phyloP scores from a whole-genome alignment of 2,113 vertebrate species.

The Hippocampus barbouri region DNA sequence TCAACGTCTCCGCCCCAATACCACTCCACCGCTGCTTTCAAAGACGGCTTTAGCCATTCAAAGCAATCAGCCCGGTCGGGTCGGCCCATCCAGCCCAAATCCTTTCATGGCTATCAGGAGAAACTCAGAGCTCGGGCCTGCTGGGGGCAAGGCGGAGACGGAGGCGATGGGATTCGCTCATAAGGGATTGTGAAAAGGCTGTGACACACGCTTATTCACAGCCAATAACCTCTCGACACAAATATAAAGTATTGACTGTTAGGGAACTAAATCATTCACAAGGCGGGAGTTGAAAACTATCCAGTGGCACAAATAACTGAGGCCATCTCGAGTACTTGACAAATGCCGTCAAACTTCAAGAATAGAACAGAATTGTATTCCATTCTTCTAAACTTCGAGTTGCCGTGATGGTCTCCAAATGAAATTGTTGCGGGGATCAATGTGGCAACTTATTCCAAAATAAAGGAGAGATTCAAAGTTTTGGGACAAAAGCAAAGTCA shows the following conservation, averaged over 20 bases:
- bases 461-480: no score
- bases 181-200: conserved; percentile 73
- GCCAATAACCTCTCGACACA: conserved; percentile 64
- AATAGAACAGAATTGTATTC: no score
- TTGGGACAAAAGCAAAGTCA: not conserved
- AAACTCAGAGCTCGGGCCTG: conserved; percentile 66
- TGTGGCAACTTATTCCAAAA: not conserved
- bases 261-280: conserved; percentile 56
- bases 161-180: conserved; percentile 68
- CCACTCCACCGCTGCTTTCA: conserved; percentile 59
- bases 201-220: conserved; percentile 77
- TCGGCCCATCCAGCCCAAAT: conserved; percentile 75
- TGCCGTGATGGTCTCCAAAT: not conserved
- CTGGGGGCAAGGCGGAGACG: conserved; percentile 67
- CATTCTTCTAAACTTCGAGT: not conserved
- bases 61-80: conserved; percentile 74
- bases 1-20: conserved; percentile 57
- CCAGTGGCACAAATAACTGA: conserved; percentile 37
- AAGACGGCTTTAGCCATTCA: conserved; percentile 74
- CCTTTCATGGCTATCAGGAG: conserved; percentile 76
- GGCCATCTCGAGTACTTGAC: not conserved
- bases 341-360: not conserved
- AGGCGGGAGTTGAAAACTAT: conserved; percentile 44
- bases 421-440: not conserved
- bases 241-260: conserved; percentile 56